Evolutionary conservation across 2,888 invertebrate genomes (phyloP), one percentile per base, ranked within the genome.

Genomic region (Mythimna pallens): DNA sequence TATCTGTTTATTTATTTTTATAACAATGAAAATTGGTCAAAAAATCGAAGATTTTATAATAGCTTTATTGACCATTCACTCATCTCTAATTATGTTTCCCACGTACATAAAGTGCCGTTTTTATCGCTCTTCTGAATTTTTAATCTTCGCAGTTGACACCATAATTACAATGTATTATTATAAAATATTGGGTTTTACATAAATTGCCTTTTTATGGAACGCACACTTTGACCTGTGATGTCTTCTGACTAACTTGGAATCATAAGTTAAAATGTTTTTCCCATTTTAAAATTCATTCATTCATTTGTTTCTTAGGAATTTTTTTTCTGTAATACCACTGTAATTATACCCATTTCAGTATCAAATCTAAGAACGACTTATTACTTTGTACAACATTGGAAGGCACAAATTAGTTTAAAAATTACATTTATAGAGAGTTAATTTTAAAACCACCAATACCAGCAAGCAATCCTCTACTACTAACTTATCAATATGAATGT

Each of bases 1-100:
- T 30, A 30, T 30, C 30, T 30, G 30, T 30, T 40, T 62, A 64
- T 64, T 58, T 8, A 34, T 58, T 58, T 30, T 58, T 30, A 50
- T 17, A 14, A 34, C n/a, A 30, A 65, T 9, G 9, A 61, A 20
- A 20, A 64, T 55, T 65, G 58, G 43, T 66, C 30, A 73, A 77
- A 40, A 47, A 64, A 62, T 66, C 73, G 63, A 64, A 78, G 73
- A 62, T 62, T 52, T n/a, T 22, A 43, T 43, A 43, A 43, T 43
- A 20, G 43, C 22, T 78, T 57, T 57, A 65, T 73, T 67, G 57
- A 40, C 14, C 61, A 78, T 73, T 73, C 61, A 73, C 30, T 65
- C 50, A 50, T 78, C 20, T 67, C 73, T 78, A 65, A 67, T 67
- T 36, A 68, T 20, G 22, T 68, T 79, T 73, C 78, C 43, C 78